Evolutionary conservation across 53 echinoderm and acorn worm species (phyloP).

Genomic region (Hippasteria phrygiana): DNA sequence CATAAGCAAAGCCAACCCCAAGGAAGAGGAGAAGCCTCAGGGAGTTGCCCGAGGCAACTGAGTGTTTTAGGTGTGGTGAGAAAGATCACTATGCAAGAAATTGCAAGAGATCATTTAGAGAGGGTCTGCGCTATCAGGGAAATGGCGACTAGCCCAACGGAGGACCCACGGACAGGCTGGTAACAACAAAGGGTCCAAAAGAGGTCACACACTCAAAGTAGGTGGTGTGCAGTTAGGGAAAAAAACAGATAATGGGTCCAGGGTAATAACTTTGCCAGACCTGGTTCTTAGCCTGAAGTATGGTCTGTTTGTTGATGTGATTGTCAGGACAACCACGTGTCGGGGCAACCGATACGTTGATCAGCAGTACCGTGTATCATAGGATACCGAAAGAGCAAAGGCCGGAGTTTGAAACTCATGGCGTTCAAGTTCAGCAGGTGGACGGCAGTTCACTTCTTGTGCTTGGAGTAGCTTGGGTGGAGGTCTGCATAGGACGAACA

Average conservation of each 20-base stretch:
- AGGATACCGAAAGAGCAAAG: constrained; percentile 32
- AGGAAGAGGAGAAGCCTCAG: neutral
- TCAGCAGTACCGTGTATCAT: constrained; percentile 57
- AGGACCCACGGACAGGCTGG: constrained; percentile 50
- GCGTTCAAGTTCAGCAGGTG: constrained; percentile 28
- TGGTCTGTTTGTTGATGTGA: constrained; percentile 64
- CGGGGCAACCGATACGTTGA: constrained; percentile 65
- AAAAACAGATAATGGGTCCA: neutral
- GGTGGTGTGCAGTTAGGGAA: neutral
- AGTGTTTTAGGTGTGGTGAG: constrained; percentile 68
- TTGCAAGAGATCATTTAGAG: neutral
- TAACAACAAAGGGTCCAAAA: neutral
- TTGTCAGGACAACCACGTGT: constrained; percentile 24
- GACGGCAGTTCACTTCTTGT: constrained; percentile 57
- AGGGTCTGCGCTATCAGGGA: neutral
- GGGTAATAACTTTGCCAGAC: neutral
- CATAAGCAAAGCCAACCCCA: too few species aligned
- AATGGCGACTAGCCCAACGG: constrained; percentile 25
- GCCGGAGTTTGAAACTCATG: constrained; percentile 29
- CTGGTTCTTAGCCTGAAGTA: neutral
- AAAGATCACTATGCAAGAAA: constrained; percentile 6
- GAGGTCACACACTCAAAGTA: neutral
- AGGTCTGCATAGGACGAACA: constrained; percentile 51
- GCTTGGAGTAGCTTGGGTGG: constrained; percentile 56
- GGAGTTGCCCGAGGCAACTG: neutral